A percentile compares a stretch with the other conserved stretches of the same genome.
Conservation (phyloP, 2,888 invertebrate species). For the Trachelus stipa region DNA sequence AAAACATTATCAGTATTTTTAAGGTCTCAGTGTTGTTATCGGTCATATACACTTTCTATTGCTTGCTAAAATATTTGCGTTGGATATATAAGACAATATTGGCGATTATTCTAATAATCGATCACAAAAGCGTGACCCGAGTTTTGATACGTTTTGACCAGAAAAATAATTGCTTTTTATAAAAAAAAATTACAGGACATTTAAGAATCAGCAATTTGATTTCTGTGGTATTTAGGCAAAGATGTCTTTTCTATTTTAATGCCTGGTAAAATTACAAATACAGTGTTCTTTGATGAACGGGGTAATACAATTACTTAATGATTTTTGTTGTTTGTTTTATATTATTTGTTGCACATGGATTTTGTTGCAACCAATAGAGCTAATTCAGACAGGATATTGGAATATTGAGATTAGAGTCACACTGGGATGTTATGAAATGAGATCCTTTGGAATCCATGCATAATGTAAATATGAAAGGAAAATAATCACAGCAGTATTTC, state of each 20-base stretch:
- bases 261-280: background rate
- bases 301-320: background rate
- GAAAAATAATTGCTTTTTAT: background rate
- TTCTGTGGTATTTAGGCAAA: background rate
- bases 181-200: background rate
- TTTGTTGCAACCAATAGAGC: background rate
- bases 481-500: background rate
- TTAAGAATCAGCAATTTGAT: background rate
- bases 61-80: constrained; percentile 21
- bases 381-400: background rate
- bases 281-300: background rate
- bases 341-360: background rate
- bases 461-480: background rate
- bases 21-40: constrained; percentile 23
- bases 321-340: background rate
- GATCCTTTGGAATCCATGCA: background rate
- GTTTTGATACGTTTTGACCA: background rate
- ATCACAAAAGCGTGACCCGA: background rate
- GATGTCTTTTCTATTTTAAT: background rate
- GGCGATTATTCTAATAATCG: background rate
- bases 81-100: constrained; percentile 28
- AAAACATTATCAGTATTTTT: constrained; percentile 33
- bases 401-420: background rate
- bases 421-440: background rate
- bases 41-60: constrained; percentile 30